phyloP scores from a whole-genome alignment of 2,888 invertebrate genomes.

The Callyntrura guangdongensis region DNA sequence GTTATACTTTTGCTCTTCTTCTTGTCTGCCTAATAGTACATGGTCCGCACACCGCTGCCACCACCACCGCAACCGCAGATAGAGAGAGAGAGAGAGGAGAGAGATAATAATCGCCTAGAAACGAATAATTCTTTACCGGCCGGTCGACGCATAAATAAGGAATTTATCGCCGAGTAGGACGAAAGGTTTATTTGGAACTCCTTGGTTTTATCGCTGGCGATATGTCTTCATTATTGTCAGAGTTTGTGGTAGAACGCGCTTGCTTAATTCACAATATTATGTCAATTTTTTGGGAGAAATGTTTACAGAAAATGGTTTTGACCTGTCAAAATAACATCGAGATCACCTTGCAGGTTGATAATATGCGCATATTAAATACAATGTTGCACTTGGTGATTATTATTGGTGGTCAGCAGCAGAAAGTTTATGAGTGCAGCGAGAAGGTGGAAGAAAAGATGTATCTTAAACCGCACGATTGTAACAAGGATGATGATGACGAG shows the following conservation, averaged over 20 bases:
- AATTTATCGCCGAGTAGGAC: slow-evolving; percentile 1
- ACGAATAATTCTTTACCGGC: background rate
- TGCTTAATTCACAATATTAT: background rate
- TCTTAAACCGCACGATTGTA: too few relatives aligned
- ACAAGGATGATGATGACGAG: background rate
- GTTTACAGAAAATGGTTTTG: background rate
- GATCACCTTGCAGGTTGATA: background rate
- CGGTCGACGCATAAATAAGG: slow-evolving; percentile 23
- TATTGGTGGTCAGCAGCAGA: too few relatives aligned
- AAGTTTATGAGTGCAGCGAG: too few relatives aligned
- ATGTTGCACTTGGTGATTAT: background rate
- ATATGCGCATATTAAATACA: background rate
- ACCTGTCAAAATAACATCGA: slow-evolving; percentile 13
- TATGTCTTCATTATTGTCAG: slow-evolving; percentile 64
- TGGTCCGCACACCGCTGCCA: background rate
- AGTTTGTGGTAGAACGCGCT: background rate
- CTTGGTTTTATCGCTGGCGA: slow-evolving; percentile 23
- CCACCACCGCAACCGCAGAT: background rate
- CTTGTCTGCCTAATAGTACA: background rate
- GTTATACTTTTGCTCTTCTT: background rate
- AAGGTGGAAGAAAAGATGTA: too few relatives aligned
- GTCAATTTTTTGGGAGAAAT: background rate
- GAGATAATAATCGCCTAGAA: slow-evolving; percentile 11
- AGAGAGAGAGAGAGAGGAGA: background rate
- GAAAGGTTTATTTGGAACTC: slow-evolving; percentile 24